phyloP scores from a whole-genome alignment of 2,113 vertebrate species.

The Caranx ignobilis region DNA sequence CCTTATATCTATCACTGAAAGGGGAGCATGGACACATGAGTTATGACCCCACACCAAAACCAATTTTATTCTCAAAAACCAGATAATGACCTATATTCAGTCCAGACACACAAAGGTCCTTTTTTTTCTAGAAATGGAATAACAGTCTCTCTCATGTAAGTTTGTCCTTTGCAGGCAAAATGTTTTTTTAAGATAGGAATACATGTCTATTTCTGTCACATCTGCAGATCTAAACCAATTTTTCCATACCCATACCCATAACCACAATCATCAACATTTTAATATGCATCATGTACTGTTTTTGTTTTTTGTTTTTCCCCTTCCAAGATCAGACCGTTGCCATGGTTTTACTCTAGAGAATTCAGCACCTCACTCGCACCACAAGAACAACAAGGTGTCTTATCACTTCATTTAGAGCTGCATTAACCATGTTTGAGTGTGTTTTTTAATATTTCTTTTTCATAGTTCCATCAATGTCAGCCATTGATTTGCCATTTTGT shows the following conservation, averaged over 20 bases:
- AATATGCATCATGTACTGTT: neutral
- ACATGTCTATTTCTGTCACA: neutral
- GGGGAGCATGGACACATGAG: slow-evolving; percentile 13
- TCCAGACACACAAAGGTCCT: neutral
- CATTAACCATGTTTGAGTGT: neutral
- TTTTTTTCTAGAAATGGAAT: slow-evolving; percentile 18
- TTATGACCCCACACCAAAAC: slow-evolving; percentile 25
- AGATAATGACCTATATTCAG: slow-evolving; percentile 17
- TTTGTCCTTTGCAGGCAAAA: neutral
- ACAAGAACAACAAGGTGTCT: neutral
- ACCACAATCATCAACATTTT: neutral
- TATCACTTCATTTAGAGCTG: neutral
- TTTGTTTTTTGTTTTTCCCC: neutral
- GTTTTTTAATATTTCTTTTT: neutral
- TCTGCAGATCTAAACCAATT: neutral
- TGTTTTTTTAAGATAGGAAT: neutral
- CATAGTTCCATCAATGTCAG: neutral
- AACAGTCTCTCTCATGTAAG: slow-evolving; percentile 11
- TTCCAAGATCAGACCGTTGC: neutral
- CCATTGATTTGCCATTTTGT: neutral
- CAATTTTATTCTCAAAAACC: slow-evolving; percentile 24
- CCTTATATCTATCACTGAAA: slow-evolving; percentile 16
- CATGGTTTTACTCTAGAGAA: neutral
- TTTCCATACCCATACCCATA: neutral
- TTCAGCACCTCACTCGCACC: neutral